Conservation (phyloP, 2,797 vertebrate species). For the Poeciliopsis presidionis region DNA sequence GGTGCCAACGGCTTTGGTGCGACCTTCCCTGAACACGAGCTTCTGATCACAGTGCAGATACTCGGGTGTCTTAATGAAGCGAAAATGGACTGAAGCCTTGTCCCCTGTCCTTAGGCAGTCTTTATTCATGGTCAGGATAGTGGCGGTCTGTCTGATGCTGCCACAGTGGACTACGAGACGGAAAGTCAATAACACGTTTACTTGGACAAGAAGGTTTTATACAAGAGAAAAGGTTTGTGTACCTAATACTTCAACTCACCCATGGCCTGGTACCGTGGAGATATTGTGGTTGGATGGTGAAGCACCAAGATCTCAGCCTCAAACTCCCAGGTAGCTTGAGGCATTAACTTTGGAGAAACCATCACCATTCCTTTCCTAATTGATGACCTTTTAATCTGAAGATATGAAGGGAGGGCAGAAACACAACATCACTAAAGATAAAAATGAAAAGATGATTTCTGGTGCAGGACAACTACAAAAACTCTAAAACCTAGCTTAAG, state of each 20-base stretch:
- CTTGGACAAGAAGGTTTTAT: neutral
- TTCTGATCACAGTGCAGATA: constrained; percentile 93
- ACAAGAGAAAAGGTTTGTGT: neutral
- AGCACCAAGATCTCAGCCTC: constrained; percentile 95
- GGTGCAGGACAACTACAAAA: neutral
- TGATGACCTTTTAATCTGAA: constrained; percentile 94
- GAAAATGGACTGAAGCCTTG: constrained; percentile 95
- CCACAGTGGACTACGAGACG: constrained; percentile 82
- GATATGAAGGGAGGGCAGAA: neutral
- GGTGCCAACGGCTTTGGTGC: constrained; percentile 95
- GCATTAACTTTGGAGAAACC: constrained; percentile 92
- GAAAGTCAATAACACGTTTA: neutral
- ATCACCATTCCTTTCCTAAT: constrained; percentile 98
- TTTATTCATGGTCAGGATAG: constrained; percentile 95
- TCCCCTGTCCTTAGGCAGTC: constrained; percentile 95
- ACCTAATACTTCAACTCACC: constrained; percentile 70
- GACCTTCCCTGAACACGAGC: constrained; percentile 94
- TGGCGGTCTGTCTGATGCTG: constrained; percentile 96
- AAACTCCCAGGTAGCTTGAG: constrained; percentile 96
- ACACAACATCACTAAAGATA: neutral
- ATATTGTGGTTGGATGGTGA: constrained; percentile 95
- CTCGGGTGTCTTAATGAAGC: constrained; percentile 97
- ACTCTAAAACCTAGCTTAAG: neutral
- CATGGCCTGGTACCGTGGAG: constrained; percentile 96
- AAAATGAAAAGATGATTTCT: neutral